Base-by-base conservation (phyloP, 2,113 vertebrate genomes). In the Chascanopsetta lugubris region DNA sequence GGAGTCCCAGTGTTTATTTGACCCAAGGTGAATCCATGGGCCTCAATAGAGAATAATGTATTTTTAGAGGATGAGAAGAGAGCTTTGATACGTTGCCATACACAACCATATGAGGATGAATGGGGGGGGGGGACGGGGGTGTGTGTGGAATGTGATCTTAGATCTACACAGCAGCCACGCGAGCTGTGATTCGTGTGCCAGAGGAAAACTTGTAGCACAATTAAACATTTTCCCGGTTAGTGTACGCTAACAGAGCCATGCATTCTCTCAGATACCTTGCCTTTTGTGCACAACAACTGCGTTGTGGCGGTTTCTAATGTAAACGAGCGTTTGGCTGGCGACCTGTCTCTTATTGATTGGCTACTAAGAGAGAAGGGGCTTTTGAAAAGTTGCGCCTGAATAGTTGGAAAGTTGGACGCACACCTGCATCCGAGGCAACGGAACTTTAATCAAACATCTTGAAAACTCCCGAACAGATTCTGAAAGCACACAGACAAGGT, bases 371-470 rank as follows among this genome's bases (percentile, higher is more conserved):
- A 57, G 68, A 69, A 75, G 11, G 36, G 20, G 25, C 64, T 73
- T 86, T 88, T 77, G 79, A 80, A 84, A 88, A 88, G 84, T 90
- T 85, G 68, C 72, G 79, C 45, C 21, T 50, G 75, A 77, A 79
- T 58, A 73, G 78, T 81, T 79, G 73, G 65, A 56, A 85, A 89
- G 77, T 87, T 84, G 38, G 43, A 65, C 61, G 72, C 79, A 83
- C 75, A 84, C 76, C 80, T 85, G 82, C 26, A 40, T 79, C 27
- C 64, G 40, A 38, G 50, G 43, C 61, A 43, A 67, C 54, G 62
- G 83, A 88, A 87, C 80, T 89, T 89, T 82, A 85, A 88, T 87
- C 79, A 87, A 86, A 87, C 67, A 63, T 50, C 67, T 71, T 60
- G 74, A 77, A 60, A 87, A 75, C n/a, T 62, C 49, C 40, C 77